These are phyloP conservation scores for Macrosteles quadrilineatus DNA, from an alignment of 1,140 invertebrate species.

Conservation along the genomic window DNA sequence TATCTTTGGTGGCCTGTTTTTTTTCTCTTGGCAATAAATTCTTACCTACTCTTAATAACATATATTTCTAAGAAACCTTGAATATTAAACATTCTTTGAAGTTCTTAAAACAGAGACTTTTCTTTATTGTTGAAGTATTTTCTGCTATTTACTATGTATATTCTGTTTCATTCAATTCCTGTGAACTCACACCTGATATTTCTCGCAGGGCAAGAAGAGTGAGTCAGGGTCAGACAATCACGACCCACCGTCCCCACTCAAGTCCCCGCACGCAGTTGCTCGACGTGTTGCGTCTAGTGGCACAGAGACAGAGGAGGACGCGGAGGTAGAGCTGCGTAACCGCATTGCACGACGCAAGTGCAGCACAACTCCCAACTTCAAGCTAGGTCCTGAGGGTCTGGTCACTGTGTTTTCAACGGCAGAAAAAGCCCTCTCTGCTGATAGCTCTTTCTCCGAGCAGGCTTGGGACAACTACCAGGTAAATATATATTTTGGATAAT, in stretches of 20 bases:
- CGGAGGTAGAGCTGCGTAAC: conserved; percentile 32
- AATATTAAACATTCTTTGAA: too few species aligned
- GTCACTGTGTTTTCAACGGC: conserved; percentile 45
- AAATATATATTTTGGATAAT: too few species aligned
- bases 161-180: too few species aligned
- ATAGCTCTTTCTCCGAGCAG: conserved; percentile 83
- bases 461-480: conserved; percentile 69
- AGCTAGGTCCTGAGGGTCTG: conserved; percentile 57
- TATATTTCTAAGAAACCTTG: too few species aligned
- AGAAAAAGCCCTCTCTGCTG: conserved; percentile 51
- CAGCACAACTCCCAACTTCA: conserved; percentile 51
- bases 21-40: too few species aligned
- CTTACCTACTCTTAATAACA: too few species aligned
- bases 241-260: conserved; percentile 28
- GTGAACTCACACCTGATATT: too few species aligned
- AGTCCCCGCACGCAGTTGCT: neutral
- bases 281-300: conserved; percentile 40
- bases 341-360: conserved; percentile 38
- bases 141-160: too few species aligned
- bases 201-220: conserved; percentile 56
- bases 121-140: too few species aligned
- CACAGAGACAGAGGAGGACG: conserved; percentile 49
- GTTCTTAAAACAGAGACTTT: too few species aligned
- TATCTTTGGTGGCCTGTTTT: too few species aligned
- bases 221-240: conserved; percentile 60